Conservation (phyloP, 2,113 vertebrate genomes). For the Telmatochromis sp. region DNA sequence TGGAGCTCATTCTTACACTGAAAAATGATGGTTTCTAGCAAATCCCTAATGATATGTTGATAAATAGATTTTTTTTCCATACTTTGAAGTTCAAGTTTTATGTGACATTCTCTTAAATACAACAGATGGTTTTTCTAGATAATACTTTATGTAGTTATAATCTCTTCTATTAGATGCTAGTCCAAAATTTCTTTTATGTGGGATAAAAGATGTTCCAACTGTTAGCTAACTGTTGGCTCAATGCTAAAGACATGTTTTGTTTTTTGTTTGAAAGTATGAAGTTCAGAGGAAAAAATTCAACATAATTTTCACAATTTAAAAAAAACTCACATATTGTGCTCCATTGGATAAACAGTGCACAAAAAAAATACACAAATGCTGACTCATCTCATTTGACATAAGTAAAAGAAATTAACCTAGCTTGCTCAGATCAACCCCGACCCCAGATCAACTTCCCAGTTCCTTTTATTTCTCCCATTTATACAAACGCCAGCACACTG, state of each 20-base stretch:
- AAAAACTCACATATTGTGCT: background rate
- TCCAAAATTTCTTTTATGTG: background rate
- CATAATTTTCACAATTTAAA: background rate
- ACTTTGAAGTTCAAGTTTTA: background rate
- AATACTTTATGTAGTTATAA: background rate
- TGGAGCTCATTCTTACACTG: background rate
- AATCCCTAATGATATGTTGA: background rate
- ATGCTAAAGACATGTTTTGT: background rate
- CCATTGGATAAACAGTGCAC: background rate
- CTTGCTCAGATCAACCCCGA: background rate
- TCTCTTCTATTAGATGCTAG: accelerated
- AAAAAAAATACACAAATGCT: background rate
- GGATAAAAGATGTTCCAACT: background rate
- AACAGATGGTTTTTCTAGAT: background rate
- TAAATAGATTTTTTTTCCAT: background rate
- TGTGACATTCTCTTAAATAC: background rate
- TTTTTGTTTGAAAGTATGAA: background rate
- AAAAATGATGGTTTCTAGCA: background rate
- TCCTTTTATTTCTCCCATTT: background rate
- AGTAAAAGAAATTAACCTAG: background rate
- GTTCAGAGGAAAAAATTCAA: background rate
- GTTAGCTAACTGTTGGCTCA: background rate
- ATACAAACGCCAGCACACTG: background rate
- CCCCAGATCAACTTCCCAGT: background rate
- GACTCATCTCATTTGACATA: background rate